These are phyloP conservation scores for Athalia circularis DNA, from an alignment of 2,888 invertebrate species.

Conservation along the genomic window DNA sequence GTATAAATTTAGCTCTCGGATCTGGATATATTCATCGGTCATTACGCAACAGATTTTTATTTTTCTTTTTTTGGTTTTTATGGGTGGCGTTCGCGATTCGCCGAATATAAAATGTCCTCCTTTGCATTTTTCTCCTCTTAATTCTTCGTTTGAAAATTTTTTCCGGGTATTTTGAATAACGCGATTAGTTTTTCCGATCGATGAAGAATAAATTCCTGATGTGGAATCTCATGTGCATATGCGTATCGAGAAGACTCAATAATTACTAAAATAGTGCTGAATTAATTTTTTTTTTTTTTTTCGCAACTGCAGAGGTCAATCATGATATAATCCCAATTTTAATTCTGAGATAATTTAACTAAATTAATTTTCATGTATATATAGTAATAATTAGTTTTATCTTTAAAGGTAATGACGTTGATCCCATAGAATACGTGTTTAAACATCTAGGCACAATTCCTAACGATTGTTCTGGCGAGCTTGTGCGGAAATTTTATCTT, in stretches of 20 bases:
- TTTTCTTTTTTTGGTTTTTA: background rate
- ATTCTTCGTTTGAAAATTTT: no score
- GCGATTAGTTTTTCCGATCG: no score
- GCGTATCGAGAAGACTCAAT: background rate
- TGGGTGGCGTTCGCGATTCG: constrained; percentile 18
- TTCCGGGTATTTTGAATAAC: no score
- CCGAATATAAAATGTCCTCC: background rate
- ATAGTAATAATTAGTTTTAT: constrained; percentile 50
- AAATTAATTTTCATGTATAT: constrained; percentile 47
- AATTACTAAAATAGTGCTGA: background rate
- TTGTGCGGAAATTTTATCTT: constrained; percentile 60
- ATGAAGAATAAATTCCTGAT: no score
- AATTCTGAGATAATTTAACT: constrained; percentile 21
- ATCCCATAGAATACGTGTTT: constrained; percentile 69
- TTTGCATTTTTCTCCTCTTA: no score
- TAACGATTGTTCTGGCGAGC: constrained; percentile 69
- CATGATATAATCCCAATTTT: constrained; percentile 8
- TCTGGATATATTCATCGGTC: background rate
- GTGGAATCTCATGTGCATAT: background rate
- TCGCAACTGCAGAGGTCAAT: background rate
- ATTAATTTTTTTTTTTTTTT: background rate
- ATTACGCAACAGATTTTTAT: background rate
- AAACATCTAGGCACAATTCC: constrained; percentile 71
- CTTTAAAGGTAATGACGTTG: constrained; percentile 67
- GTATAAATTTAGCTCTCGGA: background rate